phyloP scores from a whole-genome alignment of 1,140 invertebrate genomes.

The Drosophila rhopaloa region DNA sequence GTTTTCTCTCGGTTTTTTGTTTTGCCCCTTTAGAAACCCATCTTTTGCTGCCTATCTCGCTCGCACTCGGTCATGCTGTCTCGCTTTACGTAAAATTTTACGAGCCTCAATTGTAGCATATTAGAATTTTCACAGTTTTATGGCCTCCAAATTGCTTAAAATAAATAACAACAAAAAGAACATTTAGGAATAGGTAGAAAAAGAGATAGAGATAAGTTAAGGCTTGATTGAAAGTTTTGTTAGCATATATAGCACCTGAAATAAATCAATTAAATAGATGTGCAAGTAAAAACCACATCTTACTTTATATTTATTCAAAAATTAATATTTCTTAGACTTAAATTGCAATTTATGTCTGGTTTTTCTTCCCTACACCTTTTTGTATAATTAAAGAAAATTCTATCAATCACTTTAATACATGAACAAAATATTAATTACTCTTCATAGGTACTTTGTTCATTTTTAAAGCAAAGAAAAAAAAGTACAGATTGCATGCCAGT shows the following conservation, averaged over 20 bases:
- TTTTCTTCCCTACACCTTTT: too few relatives aligned
- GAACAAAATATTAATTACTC: too few relatives aligned
- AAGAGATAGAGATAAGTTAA: background rate
- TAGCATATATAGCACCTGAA: background rate
- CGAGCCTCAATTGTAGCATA: slow-evolving; percentile 63
- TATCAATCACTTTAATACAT: too few relatives aligned
- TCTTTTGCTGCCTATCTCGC: slow-evolving; percentile 22
- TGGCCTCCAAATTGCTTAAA: slow-evolving; percentile 52
- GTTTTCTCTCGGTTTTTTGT: slow-evolving; percentile 23
- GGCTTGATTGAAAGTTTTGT: background rate
- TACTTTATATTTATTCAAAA: too few relatives aligned
- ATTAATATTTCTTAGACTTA: too few relatives aligned
- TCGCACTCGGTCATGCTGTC: slow-evolving; percentile 6
- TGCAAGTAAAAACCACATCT: too few relatives aligned
- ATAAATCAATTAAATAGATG: background rate
- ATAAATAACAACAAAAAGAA: slow-evolving; percentile 36
- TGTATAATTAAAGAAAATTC: too few relatives aligned
- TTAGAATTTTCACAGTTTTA: slow-evolving; percentile 69
- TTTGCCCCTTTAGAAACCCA: background rate
- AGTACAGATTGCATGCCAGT: too few relatives aligned
- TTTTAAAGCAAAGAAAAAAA: background rate
- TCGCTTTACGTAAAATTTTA: slow-evolving; percentile 63
- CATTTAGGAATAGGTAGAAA: slow-evolving; percentile 16
- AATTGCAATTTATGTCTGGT: too few relatives aligned
- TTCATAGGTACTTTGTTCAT: too few relatives aligned